Evolutionary conservation across 2,888 invertebrate genomes (phyloP), one percentile per base, ranked within the genome.

Genomic region (Teleogryllus oceanicus): DNA sequence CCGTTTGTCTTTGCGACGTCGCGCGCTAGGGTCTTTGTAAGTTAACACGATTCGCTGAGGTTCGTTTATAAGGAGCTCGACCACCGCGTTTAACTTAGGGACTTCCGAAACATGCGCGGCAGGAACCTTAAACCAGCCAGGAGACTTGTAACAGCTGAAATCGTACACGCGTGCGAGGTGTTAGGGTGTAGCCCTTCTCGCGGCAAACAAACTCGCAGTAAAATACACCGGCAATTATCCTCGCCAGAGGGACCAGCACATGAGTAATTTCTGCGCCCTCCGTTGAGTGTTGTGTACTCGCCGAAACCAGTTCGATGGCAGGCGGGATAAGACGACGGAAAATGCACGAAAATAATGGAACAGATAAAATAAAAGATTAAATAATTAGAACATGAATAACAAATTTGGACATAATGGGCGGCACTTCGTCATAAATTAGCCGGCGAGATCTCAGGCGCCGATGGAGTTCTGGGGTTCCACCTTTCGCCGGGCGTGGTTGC

Each of bases 381-480:
- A 62, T 62, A 62, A 62, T 62, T 13, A 62, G 62, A 62, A 62
- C 62, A 62, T 62, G 62, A 62, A 62, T 62, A 62, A 62, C 62
- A 62, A 62, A 62, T 62, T 62, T n/a, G 62, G 62, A 62, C 62
- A 62, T 62, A 62, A 62, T 62, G 62, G 37, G 62, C 62, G 62
- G 62, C 16, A 62, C 16, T 62, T 62, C 62, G 62, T 62, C 62
- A 62, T 62, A 62, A 62, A 62, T 62, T 62, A 62, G 62, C 37
- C 16, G 62, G 62, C 16, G 62, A 62, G 62, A 62, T 13, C 16
- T 62, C 16, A n/a, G 62, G 16, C 62, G 62, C n/a, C 62, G 62
- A 62, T 62, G 62, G 62, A 11, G n/a, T 4, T 12, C 13, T n/a
- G 62, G n/a, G 16, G 12, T n/a, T n/a, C 62, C 62, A 62, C 62